Evolutionary conservation across 2,888 invertebrate genomes (phyloP), one percentile per base, ranked within the genome.

Genomic region (Brenthis ino): DNA sequence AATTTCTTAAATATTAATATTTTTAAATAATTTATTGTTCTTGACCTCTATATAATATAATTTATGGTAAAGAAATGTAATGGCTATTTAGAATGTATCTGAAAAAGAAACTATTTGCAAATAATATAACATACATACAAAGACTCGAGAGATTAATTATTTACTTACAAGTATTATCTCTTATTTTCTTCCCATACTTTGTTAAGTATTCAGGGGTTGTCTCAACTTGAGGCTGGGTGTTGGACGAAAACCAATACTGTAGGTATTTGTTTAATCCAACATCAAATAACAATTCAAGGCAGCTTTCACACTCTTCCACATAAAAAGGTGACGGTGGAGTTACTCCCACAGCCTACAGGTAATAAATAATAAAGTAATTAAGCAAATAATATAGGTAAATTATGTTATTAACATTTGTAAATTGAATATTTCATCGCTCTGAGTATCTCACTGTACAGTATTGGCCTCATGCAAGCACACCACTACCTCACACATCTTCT

Each of bases 261-360:
- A 96, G 94, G 64, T 97, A 89, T 74, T 95, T 95, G 71, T 96
- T 94, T 24, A 97, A 93, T 4, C 97, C 97, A 14, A 97, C 95
- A 74, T 96, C 96, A 77, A 95, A 95, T 0, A 97, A 90, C 74
- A 97, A 94, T 63, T 96, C 95, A 3, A 98, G 85, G 2, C 98
- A 98, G 72, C 97, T 97, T 84, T 97, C 96, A 64, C 96, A 98
- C 86, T 98, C 98, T 87, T 98, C 97, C 0, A 98, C 96, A 79
- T 97, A 97, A 86, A 97, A 96, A 1, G 96, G 95, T 70, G 97
- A 96, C 0, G 97, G 97, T 0, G 95, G 95, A 50, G 94, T 94
- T 57, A 94, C 88, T 20, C 94, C 94, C 54, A 94, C 90, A 66
- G 94, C 89, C 93, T 95, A 84, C 2, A 84, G 84, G 63, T 0